Evolutionary conservation across 1,140 invertebrate genomes (phyloP).

Genomic region (Hyphantria cunea): DNA sequence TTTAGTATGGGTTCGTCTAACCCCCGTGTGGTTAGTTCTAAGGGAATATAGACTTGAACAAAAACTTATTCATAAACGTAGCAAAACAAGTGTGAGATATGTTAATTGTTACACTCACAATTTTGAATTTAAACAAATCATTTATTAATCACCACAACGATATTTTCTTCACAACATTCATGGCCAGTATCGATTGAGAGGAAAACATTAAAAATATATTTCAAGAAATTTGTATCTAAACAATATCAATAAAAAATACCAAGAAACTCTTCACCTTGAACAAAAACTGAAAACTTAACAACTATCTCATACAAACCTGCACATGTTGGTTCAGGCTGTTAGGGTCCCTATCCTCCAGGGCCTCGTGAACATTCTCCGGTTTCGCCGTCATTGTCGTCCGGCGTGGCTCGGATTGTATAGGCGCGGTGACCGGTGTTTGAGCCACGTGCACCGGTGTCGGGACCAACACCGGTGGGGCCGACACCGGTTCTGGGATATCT

Average conservation of each 20-base stretch:
- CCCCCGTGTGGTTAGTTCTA: no score
- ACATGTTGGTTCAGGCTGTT: slow-evolving; percentile 86
- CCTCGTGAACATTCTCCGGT: slow-evolving; percentile 60
- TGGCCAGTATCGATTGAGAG: no score
- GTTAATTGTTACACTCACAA: no score
- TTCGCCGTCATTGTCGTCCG: slow-evolving; percentile 34
- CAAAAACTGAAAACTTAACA: neutral
- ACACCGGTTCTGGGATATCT: slow-evolving; percentile 48
- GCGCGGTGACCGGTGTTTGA: slow-evolving; percentile 21
- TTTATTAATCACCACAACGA: no score
- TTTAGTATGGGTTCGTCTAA: no score
- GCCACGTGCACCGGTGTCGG: slow-evolving; percentile 22
- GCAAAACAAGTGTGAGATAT: no score
- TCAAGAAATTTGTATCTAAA: no score
- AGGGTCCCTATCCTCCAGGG: slow-evolving; percentile 87
- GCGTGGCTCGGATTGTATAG: slow-evolving; percentile 24
- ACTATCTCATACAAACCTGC: slow-evolving; percentile 77
- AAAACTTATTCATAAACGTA: no score
- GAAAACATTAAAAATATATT: no score
- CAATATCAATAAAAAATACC: neutral
- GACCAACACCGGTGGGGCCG: slow-evolving; percentile 39
- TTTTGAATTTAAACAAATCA: no score
- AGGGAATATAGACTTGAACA: no score
- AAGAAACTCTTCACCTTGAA: neutral
- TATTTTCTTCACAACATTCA: no score